Conservation (phyloP, 2,113 vertebrate genomes). For the Lagenorhynchus albirostris region DNA sequence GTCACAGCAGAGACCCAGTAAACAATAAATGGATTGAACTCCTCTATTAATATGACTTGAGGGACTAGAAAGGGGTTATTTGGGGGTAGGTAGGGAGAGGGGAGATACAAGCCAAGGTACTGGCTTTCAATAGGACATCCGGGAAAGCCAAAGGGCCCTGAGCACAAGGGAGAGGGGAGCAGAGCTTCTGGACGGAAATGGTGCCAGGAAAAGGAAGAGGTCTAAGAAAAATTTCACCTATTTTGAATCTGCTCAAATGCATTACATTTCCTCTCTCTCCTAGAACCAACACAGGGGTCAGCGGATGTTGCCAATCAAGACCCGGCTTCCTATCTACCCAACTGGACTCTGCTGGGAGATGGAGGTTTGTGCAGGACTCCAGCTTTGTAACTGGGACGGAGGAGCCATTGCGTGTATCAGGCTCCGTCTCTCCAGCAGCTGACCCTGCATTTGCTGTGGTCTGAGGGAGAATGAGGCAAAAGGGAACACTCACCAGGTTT, state of each 20-base stretch:
- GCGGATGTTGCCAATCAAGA: neutral
- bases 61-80: neutral
- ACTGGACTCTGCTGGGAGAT: neutral
- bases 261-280: neutral
- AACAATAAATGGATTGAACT: neutral
- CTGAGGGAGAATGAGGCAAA: neutral
- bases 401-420: fast-evolving
- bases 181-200: neutral
- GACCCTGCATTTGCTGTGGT: neutral
- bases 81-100: neutral
- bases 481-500: constrained; percentile 85
- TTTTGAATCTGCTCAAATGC: neutral
- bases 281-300: neutral
- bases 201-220: neutral
- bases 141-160: neutral
- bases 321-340: neutral
- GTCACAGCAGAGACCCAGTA: neutral
- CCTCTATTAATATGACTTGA: neutral
- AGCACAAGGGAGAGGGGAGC: neutral
- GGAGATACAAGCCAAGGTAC: neutral
- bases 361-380: neutral
- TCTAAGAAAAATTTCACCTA: neutral
- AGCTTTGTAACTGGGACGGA: neutral
- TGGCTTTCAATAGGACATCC: neutral
- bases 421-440: neutral